These are phyloP conservation scores for Lepetodrilus schrolli DNA, from an alignment of 2,888 invertebrate genomes.

Conservation along the genomic window DNA sequence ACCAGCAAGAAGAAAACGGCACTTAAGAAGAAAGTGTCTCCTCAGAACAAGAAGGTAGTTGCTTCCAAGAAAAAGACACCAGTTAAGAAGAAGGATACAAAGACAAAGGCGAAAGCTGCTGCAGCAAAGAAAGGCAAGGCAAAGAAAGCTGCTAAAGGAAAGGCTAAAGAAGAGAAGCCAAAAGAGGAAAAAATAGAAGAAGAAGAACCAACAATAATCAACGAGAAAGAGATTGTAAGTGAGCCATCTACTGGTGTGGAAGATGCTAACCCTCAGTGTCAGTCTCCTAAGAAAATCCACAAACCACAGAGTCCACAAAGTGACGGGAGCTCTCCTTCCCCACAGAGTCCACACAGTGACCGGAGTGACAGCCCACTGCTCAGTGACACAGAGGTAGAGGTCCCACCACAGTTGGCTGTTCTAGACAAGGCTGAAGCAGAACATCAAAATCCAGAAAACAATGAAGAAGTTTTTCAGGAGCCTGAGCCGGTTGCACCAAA, in stretches of 20 bases:
- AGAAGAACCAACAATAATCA: constrained; percentile 38
- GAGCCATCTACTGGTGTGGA: constrained; percentile 30
- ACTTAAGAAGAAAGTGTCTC: constrained; percentile 10
- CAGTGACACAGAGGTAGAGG: constrained; percentile 9
- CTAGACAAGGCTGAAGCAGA: constrained; percentile 45
- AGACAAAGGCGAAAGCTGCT: constrained; percentile 33
- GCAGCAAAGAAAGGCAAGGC: constrained; percentile 30
- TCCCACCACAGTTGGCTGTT: constrained; percentile 36
- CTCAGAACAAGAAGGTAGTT: constrained; percentile 33
- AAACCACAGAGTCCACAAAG: constrained; percentile 12
- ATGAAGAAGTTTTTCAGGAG: neutral
- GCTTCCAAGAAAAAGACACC: constrained; percentile 34
- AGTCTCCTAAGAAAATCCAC: neutral
- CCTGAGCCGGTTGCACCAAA: neutral
- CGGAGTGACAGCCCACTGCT: constrained; percentile 14
- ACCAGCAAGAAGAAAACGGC: constrained; percentile 8
- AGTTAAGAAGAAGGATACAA: constrained; percentile 29
- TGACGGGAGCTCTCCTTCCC: neutral
- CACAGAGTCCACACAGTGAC: constrained; percentile 17
- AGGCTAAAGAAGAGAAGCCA: constrained; percentile 33
- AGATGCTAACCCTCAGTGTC: neutral
- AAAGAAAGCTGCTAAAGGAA: constrained; percentile 35
- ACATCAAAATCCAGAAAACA: constrained; percentile 10
- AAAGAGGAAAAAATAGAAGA: constrained; percentile 44
- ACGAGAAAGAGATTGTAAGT: constrained; percentile 37